A percentile compares a stretch with the other conserved stretches of the same genome.
Evolutionary conservation across 1,140 invertebrate genomes (phyloP).

Genomic region (Eumaeus atala): DNA sequence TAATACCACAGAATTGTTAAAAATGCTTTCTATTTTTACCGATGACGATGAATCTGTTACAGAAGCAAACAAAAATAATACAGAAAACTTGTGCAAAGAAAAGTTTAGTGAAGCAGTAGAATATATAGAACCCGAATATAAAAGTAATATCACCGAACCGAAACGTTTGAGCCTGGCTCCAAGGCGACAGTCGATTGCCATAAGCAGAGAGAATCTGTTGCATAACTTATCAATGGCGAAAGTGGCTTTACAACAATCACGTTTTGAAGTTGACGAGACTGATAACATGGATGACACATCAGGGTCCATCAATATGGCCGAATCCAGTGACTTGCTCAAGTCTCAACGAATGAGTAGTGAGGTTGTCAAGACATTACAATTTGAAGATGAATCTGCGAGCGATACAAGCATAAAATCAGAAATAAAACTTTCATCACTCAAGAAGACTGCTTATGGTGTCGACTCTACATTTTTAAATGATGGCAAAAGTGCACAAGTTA

Average conservation of each 20-base stretch:
- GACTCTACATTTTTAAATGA: conserved; percentile 36
- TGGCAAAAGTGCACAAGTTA: conserved; percentile 45
- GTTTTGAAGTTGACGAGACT: conserved; percentile 32
- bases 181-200: conserved; percentile 35
- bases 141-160: conserved; percentile 20
- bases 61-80: too few species aligned
- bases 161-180: conserved; percentile 34
- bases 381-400: conserved; percentile 42
- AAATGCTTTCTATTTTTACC: conserved; percentile 51
- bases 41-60: conserved; percentile 22
- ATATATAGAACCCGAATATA: conserved; percentile 18
- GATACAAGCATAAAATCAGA: conserved; percentile 29
- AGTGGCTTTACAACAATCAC: conserved; percentile 36
- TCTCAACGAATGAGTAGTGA: conserved; percentile 38
- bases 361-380: conserved; percentile 52
- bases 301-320: conserved; percentile 24
- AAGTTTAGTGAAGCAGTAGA: conserved; percentile 5
- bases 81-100: too few species aligned
- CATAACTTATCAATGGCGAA: conserved; percentile 50
- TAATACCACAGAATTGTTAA: conserved; percentile 47
- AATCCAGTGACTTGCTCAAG: conserved; percentile 22
- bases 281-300: conserved; percentile 31
- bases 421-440: conserved; percentile 34
- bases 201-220: conserved; percentile 48
- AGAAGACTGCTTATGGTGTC: conserved; percentile 47